phyloP scores from a whole-genome alignment of 2,888 invertebrate species.

The Acleris cristana region DNA sequence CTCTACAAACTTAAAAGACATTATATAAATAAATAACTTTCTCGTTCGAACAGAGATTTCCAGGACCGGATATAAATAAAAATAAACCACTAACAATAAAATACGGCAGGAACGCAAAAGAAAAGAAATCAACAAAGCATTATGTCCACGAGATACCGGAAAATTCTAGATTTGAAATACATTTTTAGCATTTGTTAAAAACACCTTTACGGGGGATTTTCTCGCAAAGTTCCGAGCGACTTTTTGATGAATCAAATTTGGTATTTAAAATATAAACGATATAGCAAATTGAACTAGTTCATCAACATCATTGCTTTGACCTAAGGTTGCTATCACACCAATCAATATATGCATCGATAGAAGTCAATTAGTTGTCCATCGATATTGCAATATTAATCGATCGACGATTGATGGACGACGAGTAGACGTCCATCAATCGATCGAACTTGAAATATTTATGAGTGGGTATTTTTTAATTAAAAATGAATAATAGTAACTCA shows the following conservation, averaged over 20 bases:
- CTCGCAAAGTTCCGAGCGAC: background rate
- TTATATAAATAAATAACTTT: constrained; percentile 1
- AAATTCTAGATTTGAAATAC: constrained; percentile 10
- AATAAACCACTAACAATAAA: constrained; percentile 20
- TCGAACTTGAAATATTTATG: no score
- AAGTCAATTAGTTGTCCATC: no score
- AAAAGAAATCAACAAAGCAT: constrained; percentile 15
- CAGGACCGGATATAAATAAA: constrained; percentile 4
- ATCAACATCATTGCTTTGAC: no score
- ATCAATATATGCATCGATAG: no score
- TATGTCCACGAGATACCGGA: constrained; percentile 3
- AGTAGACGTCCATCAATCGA: no score
- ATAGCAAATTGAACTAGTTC: no score
- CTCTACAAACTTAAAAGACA: background rate
- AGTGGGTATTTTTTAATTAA: no score
- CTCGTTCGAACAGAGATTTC: background rate
- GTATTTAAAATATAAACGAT: no score
- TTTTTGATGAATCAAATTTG: background rate
- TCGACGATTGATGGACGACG: no score
- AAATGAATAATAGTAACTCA: no score
- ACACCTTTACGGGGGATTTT: background rate
- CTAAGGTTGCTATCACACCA: no score
- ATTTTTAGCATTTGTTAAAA: constrained; percentile 12
- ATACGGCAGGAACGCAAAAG: constrained; percentile 8
- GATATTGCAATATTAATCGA: no score